Evolutionary conservation across 2,888 invertebrate genomes (phyloP).

Genomic region (Plagiodera versicolora): DNA sequence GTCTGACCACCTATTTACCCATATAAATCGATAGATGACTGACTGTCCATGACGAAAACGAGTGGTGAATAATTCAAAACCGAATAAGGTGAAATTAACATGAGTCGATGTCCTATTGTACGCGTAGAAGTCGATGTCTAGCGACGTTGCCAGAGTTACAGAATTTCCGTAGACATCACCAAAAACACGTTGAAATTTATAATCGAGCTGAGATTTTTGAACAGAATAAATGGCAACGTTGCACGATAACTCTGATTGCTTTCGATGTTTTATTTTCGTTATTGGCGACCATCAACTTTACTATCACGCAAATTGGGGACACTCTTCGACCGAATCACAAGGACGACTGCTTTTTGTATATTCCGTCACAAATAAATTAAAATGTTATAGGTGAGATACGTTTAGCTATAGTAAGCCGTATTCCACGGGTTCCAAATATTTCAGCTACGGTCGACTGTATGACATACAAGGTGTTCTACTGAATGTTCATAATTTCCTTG

Average conservation of each 20-base stretch:
- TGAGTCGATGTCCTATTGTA: background rate
- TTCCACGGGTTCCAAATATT: too few species aligned
- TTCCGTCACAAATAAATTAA: constrained; percentile 21
- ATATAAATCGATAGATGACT: constrained; percentile 4
- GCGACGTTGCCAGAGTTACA: background rate
- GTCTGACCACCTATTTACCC: constrained; percentile 1
- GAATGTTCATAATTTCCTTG: too few species aligned
- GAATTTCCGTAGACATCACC: background rate
- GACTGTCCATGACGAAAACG: background rate
- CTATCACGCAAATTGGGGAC: constrained; percentile 21
- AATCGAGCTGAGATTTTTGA: too few species aligned
- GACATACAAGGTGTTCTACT: too few species aligned
- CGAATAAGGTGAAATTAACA: background rate
- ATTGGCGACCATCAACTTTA: constrained; percentile 6
- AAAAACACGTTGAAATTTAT: too few species aligned
- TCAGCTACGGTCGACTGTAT: too few species aligned
- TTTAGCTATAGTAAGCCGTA: background rate
- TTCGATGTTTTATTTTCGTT: constrained; percentile 16
- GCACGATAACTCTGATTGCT: background rate
- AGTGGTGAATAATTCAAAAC: background rate
- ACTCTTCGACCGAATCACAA: constrained; percentile 21
- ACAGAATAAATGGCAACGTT: too few species aligned
- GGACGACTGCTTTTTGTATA: constrained; percentile 20
- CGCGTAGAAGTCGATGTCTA: background rate
- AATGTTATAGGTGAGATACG: constrained; percentile 14